Evolutionary conservation across 2,113 vertebrate species (phyloP).

Genomic region (Zapus hudsonius): DNA sequence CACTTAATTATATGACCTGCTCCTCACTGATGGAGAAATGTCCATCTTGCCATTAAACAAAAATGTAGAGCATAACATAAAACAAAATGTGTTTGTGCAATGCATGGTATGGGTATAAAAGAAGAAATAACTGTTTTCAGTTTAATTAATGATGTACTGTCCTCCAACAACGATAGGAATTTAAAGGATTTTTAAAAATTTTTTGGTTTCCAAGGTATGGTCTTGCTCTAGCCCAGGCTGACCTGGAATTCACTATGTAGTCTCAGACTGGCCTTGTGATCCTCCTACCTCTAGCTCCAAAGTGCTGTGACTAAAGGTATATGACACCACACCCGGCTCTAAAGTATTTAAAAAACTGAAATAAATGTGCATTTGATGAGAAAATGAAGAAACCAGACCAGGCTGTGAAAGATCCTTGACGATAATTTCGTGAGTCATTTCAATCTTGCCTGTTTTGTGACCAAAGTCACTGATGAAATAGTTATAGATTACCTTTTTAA

Average conservation of each 20-base stretch:
- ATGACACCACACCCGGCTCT: too few relatives aligned
- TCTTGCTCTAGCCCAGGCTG: too few relatives aligned
- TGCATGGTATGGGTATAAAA: background rate
- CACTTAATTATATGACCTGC: slow-evolving; percentile 12
- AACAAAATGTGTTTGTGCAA: background rate
- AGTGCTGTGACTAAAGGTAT: too few relatives aligned
- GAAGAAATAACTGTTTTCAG: background rate
- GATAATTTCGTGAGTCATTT: background rate
- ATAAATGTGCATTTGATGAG: background rate
- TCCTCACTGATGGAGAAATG: background rate
- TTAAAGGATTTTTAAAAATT: slow-evolving; percentile 9
- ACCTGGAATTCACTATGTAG: too few relatives aligned
- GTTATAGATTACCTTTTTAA: background rate
- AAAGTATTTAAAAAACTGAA: background rate
- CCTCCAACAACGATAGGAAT: background rate
- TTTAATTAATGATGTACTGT: background rate
- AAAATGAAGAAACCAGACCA: background rate
- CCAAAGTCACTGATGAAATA: background rate
- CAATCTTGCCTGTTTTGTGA: background rate
- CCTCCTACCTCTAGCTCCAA: too few relatives aligned
- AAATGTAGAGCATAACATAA: background rate
- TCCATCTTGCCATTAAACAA: background rate
- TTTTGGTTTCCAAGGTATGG: too few relatives aligned
- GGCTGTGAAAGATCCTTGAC: background rate
- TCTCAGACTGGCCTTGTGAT: too few relatives aligned